These are phyloP conservation scores for Pilophorus perplexus DNA, from an alignment of 2,888 invertebrate genomes.

Conservation along the genomic window DNA sequence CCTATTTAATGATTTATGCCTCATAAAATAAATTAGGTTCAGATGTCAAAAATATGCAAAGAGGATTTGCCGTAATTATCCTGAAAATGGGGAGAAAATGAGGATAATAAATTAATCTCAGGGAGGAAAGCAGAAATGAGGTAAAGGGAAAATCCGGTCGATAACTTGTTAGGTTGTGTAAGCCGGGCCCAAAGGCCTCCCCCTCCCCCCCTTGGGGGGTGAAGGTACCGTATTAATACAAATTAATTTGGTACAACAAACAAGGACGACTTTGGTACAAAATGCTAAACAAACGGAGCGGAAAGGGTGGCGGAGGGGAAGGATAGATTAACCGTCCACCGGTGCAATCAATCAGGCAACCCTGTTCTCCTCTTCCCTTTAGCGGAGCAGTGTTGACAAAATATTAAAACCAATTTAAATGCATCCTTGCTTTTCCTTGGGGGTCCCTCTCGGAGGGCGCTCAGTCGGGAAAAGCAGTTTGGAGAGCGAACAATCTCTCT, in stretches of 20 bases:
- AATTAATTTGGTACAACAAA: conserved; percentile 46
- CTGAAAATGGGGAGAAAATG: conserved; percentile 18
- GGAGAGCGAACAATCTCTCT: conserved; percentile 39
- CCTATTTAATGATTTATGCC: too few relatives aligned
- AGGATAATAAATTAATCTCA: conserved; percentile 43
- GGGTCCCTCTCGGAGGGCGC: neutral
- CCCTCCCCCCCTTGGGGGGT: neutral
- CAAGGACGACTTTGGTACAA: conserved; percentile 37
- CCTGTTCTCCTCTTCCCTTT: neutral
- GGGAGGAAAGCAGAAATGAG: neutral
- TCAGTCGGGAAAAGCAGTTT: neutral
- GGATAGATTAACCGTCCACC: conserved; percentile 43
- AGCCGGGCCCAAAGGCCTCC: conserved; percentile 33
- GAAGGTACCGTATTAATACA: conserved; percentile 41
- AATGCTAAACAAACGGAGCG: conserved; percentile 43
- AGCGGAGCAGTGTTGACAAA: conserved; percentile 42
- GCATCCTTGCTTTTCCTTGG: conserved; percentile 43
- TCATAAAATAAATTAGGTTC: too few relatives aligned
- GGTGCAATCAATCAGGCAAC: conserved; percentile 42
- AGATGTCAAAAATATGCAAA: too few relatives aligned
- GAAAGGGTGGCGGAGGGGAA: conserved; percentile 7
- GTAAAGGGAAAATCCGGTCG: conserved; percentile 32
- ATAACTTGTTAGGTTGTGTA: conserved; percentile 45
- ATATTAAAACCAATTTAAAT: conserved; percentile 47
- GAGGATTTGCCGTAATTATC: conserved; percentile 36